A percentile compares a stretch with the other conserved stretches of the same genome.
These are phyloP conservation scores for Falco cherrug DNA, from an alignment of 2,797 vertebrate genomes.

Conservation along the genomic window DNA sequence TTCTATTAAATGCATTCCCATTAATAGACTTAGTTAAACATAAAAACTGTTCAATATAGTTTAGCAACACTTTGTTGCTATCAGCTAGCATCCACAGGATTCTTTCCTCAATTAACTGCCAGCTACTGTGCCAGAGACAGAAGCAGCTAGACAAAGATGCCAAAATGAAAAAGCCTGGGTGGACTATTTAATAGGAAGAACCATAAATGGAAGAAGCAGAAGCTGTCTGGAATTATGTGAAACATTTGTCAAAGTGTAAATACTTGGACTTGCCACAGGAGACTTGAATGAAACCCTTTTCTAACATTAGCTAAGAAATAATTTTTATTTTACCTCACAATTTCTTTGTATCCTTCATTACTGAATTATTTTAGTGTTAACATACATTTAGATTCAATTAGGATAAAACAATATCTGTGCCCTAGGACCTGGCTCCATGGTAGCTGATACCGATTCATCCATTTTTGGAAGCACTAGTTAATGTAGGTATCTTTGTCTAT, in stretches of 20 bases:
- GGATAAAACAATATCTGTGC: not conserved
- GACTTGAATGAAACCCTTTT: not conserved
- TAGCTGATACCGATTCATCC: not conserved
- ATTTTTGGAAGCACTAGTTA: not conserved
- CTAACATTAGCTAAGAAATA: not conserved
- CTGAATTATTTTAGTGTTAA: not conserved
- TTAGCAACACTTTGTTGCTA: not conserved
- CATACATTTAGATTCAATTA: conserved; percentile 1
- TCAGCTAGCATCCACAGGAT: not conserved
- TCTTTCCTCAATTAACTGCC: not conserved
- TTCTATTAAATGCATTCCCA: not conserved
- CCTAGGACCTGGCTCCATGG: not conserved
- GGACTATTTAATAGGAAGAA: not conserved
- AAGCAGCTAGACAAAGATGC: not conserved
- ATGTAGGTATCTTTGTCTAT: not conserved
- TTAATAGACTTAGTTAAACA: not conserved
- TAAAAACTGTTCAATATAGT: not conserved
- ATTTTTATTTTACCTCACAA: conserved; percentile 10
- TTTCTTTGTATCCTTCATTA: not conserved
- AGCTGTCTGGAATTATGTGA: not conserved
- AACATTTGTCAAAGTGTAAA: not conserved
- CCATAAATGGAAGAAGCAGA: not conserved
- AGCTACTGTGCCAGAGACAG: not conserved
- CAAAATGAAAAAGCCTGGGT: not conserved
- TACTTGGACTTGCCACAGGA: conserved; percentile 6